Conservation (phyloP, 2,113 vertebrate species). For the Ammodytes dubius region DNA sequence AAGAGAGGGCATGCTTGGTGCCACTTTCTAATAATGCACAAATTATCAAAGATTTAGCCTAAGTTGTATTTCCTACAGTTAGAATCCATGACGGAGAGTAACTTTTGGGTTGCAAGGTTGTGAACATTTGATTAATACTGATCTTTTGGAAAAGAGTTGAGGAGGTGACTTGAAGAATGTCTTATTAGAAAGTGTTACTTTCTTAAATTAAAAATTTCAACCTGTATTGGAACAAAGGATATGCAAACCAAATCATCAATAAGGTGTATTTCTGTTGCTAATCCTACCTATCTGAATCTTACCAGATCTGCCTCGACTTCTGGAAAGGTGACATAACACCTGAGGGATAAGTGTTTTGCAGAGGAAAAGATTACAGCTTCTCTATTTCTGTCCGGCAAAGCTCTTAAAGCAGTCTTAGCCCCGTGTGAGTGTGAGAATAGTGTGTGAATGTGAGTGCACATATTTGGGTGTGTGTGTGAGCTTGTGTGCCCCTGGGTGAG, state of each 20-base stretch:
- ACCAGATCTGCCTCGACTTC: slow-evolving; percentile 1
- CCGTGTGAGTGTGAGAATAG: slow-evolving; percentile 52
- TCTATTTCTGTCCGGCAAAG: slow-evolving; percentile 85
- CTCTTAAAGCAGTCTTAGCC: slow-evolving; percentile 82
- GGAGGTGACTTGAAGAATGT: background rate
- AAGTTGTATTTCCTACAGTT: too few relatives aligned
- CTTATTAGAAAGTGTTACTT: background rate
- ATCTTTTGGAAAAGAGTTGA: background rate
- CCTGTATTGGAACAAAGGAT: background rate
- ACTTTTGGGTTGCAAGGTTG: background rate
- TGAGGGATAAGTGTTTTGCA: slow-evolving; percentile 71
- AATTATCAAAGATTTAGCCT: background rate
- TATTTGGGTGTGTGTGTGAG: slow-evolving; percentile 8
- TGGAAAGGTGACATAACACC: slow-evolving; percentile 44
- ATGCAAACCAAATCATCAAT: background rate
- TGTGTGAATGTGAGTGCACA: background rate
- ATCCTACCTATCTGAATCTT: background rate
- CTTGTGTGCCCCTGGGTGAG: slow-evolving; percentile 14
- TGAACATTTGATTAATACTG: background rate
- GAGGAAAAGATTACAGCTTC: slow-evolving; percentile 80
- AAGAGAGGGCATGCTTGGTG: background rate
- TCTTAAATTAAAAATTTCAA: background rate
- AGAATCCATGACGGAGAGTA: too few relatives aligned
- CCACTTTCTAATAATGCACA: background rate
- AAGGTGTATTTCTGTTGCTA: background rate